Conservation (phyloP, 2,888 invertebrate genomes). For the Tridacna crocea region DNA sequence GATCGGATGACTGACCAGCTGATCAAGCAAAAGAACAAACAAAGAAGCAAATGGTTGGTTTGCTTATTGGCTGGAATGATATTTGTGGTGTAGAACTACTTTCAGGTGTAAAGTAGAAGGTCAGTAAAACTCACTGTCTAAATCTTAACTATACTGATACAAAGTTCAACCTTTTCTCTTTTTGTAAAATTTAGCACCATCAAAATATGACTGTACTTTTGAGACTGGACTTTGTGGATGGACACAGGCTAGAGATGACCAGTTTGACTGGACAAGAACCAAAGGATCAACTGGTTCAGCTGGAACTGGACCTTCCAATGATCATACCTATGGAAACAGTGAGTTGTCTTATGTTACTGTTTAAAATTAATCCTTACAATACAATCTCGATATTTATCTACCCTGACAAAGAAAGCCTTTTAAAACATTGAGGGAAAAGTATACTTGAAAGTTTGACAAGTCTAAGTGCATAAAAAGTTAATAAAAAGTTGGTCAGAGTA, state of each 20-base stretch:
- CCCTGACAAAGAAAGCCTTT: neutral
- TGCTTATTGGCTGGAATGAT: too few relatives aligned
- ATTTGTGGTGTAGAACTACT: too few relatives aligned
- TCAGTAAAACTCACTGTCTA: too few relatives aligned
- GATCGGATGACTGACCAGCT: too few relatives aligned
- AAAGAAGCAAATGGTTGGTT: too few relatives aligned
- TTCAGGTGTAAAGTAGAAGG: too few relatives aligned
- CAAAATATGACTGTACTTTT: slow-evolving; percentile 79
- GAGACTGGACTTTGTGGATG: slow-evolving; percentile 78
- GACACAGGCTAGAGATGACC: slow-evolving; percentile 74
- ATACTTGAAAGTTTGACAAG: too few relatives aligned
- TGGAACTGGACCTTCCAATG: slow-evolving; percentile 73
- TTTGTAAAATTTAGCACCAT: slow-evolving; percentile 56
- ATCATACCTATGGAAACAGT: slow-evolving; percentile 74
- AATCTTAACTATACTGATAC: too few relatives aligned
- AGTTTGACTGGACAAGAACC: slow-evolving; percentile 76
- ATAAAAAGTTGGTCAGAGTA: too few relatives aligned
- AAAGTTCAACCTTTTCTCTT: too few relatives aligned
- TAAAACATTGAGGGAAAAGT: neutral
- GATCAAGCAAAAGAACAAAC: too few relatives aligned
- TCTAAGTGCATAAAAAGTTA: too few relatives aligned
- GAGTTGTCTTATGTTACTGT: slow-evolving; percentile 17
- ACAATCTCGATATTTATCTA: neutral
- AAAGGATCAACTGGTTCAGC: slow-evolving; percentile 73
- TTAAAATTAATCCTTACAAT: neutral